A percentile compares a stretch with the other conserved stretches of the same genome.
Evolutionary conservation across 2,888 invertebrate species (phyloP).

Genomic region (Hermaeophaga mercurialis): DNA sequence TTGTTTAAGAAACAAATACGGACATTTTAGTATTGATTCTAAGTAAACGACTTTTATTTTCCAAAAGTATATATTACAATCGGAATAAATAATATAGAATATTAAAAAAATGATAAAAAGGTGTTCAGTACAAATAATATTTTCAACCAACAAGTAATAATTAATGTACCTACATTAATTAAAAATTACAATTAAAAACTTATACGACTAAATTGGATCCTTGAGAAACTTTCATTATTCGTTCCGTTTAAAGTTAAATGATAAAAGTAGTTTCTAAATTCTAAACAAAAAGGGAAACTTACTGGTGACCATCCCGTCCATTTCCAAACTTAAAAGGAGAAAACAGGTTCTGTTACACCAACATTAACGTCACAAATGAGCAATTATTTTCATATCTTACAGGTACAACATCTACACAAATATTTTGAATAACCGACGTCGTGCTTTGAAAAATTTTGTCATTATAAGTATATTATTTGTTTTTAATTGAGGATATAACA

Average conservation of each 20-base stretch:
- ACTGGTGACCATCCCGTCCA: constrained; percentile 4
- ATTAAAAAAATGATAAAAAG: no score
- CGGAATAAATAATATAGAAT: no score
- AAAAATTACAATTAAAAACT: no score
- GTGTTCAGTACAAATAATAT: not conserved
- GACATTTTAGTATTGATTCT: no score
- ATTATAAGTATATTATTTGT: not conserved
- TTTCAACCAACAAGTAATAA: not conserved
- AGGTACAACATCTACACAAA: constrained; percentile 7
- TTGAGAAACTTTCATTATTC: no score
- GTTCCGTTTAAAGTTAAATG: no score
- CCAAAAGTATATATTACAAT: no score
- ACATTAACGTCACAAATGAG: constrained; percentile 3
- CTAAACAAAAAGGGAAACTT: not conserved
- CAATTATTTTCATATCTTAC: constrained; percentile 5
- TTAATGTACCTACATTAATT: no score
- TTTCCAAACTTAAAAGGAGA: not conserved
- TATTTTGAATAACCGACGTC: constrained; percentile 1
- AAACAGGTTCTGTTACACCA: not conserved
- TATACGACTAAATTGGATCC: no score
- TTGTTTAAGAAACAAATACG: no score
- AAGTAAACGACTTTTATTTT: no score
- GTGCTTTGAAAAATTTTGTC: not conserved
- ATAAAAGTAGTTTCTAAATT: not conserved
- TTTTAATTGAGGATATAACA: not conserved